phyloP scores from a whole-genome alignment of 2,113 vertebrate genomes.

The Nyctereutes procyonoides region DNA sequence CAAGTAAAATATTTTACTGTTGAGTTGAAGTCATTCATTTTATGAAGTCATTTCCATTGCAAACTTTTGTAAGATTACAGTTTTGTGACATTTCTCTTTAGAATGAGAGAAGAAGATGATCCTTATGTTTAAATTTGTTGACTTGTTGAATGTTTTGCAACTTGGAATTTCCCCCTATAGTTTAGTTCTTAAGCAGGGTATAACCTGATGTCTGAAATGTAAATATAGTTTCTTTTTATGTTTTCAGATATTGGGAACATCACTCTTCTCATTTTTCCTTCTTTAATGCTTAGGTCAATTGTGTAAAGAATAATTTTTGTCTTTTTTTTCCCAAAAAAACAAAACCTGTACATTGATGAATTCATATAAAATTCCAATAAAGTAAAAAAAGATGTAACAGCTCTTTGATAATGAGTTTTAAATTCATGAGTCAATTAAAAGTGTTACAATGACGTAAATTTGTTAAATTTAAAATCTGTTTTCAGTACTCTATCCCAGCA shows the following conservation, averaged over 20 bases:
- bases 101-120: not conserved
- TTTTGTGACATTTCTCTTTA: not conserved
- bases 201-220: not conserved
- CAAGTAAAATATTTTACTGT: not conserved
- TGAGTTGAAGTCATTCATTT: slow-evolving; percentile 43
- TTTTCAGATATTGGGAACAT: not conserved
- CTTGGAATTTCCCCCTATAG: not conserved
- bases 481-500: not conserved
- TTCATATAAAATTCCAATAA: not conserved
- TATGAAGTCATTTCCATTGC: slow-evolving; percentile 64
- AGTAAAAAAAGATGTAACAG: not conserved
- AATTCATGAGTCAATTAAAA: not conserved
- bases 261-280: not conserved
- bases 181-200: not conserved
- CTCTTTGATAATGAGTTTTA: not conserved
- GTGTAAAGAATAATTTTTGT: not conserved
- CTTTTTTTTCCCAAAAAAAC: not conserved
- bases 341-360: not conserved
- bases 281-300: not conserved
- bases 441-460: not conserved
- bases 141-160: not conserved
- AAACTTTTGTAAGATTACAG: slow-evolving; percentile 50
- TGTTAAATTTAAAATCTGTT: not conserved
- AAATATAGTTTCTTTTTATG: not conserved
- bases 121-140: not conserved